Conservation (phyloP, 92 coral and sea anemone species). For the Metridium senile region DNA sequence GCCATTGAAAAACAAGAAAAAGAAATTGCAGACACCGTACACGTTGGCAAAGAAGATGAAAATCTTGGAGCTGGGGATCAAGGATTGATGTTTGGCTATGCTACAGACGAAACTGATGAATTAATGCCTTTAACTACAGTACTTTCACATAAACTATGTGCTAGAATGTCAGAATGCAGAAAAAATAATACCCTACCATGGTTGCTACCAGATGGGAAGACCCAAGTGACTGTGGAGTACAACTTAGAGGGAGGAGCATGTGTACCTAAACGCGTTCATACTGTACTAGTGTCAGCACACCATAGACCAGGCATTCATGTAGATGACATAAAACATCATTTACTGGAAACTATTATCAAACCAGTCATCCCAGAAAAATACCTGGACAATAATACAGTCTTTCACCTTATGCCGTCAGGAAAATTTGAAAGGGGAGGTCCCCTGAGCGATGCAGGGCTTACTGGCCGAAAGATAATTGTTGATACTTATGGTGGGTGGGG, state of each 20-base stretch:
- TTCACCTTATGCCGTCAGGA: conserved; percentile 77
- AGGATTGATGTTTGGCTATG: conserved; percentile 91
- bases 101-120: conserved; percentile 82
- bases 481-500: conserved; percentile 97
- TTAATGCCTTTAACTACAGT: conserved; percentile 89
- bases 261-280: conserved; percentile 74
- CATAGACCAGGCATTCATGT: conserved; percentile 59
- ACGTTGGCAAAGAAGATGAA: conserved; percentile 61
- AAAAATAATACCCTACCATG: conserved; percentile 66
- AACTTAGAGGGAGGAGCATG: conserved; percentile 74
- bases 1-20: conserved; percentile 74
- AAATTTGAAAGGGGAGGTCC: conserved; percentile 75
- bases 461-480: conserved; percentile 91
- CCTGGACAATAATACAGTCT: conserved; percentile 78
- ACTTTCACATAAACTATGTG: conserved; percentile 65
- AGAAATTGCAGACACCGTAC: conserved; percentile 70
- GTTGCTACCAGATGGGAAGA: conserved; percentile 84
- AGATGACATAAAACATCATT: conserved; percentile 72
- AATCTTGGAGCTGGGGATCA: conserved; percentile 88
- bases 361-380: conserved; percentile 71
- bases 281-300: conserved; percentile 67
- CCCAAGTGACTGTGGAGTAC: conserved; percentile 87
- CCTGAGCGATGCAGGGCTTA: conserved; percentile 79
- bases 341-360: conserved; percentile 59
- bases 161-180: conserved; percentile 71